phyloP scores from a whole-genome alignment of 1,140 invertebrate species.

The Ceratosolen fusciceps region DNA sequence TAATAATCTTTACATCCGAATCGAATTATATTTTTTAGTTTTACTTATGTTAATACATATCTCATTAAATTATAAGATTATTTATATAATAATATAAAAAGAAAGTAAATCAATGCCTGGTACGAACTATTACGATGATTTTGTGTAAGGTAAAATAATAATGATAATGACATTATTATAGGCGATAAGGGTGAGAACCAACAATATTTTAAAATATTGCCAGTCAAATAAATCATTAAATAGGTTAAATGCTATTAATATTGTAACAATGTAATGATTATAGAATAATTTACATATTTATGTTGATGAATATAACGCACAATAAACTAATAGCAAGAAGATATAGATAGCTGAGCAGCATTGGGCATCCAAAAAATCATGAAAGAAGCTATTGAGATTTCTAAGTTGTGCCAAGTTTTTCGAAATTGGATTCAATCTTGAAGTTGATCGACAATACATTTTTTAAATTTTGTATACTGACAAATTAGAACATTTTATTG shows the following conservation, averaged over 20 bases:
- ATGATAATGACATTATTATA: slow-evolving; percentile 24
- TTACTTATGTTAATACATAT: neutral
- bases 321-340: slow-evolving; percentile 40
- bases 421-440: too few relatives aligned
- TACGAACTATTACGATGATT: slow-evolving; percentile 16
- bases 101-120: slow-evolving; percentile 18
- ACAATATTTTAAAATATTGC: slow-evolving; percentile 26
- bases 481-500: too few relatives aligned
- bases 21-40: too few relatives aligned
- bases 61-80: slow-evolving; percentile 11
- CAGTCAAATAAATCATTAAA: slow-evolving; percentile 24
- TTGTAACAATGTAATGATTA: slow-evolving; percentile 17
- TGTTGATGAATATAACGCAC: slow-evolving; percentile 25
- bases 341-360: slow-evolving; percentile 16
- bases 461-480: too few relatives aligned
- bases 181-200: too few relatives aligned
- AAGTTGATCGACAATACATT: too few relatives aligned
- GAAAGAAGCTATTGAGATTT: neutral
- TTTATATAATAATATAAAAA: slow-evolving; percentile 16
- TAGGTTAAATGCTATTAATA: slow-evolving; percentile 36
- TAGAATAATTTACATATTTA: too few relatives aligned
- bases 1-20: too few relatives aligned
- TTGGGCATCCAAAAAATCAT: slow-evolving; percentile 23
- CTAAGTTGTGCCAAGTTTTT: too few relatives aligned
- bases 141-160: slow-evolving; percentile 17